Evolutionary conservation across 2,888 invertebrate genomes (phyloP).

Genomic region (Ophion obscuratus): DNA sequence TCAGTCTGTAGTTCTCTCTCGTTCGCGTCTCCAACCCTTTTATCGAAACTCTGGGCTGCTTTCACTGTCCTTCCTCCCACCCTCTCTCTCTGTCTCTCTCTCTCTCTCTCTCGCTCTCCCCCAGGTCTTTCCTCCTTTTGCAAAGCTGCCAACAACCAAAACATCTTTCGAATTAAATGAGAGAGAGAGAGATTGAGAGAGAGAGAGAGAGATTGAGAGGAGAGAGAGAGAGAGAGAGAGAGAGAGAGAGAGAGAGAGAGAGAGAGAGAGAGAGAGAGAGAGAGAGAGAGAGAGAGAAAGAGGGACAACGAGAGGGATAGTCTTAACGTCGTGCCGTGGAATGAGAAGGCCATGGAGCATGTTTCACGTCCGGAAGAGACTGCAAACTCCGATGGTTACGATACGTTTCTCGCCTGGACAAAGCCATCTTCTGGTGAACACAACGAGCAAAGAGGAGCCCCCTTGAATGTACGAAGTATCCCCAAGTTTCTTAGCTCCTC

Average conservation of each 20-base stretch:
- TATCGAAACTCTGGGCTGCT: neutral
- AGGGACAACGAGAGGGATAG: neutral
- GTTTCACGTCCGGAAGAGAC: slow-evolving; percentile 51
- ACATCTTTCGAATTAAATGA: slow-evolving; percentile 37
- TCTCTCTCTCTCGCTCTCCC: slow-evolving; percentile 1
- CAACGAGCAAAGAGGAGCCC: slow-evolving; percentile 31
- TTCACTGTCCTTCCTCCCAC: slow-evolving; percentile 1
- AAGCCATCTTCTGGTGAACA: slow-evolving; percentile 52
- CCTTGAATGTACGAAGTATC: slow-evolving; percentile 20
- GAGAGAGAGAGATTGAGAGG: neutral
- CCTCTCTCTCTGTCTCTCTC: neutral
- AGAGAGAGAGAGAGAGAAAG: neutral
- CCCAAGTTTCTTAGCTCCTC: slow-evolving; percentile 48
- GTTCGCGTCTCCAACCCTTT: neutral
- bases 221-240: neutral
- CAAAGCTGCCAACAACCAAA: slow-evolving; percentile 23
- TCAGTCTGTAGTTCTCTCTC: slow-evolving; percentile 41
- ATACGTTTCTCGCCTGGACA: slow-evolving; percentile 64
- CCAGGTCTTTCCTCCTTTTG: neutral
- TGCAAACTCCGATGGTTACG: slow-evolving; percentile 64
- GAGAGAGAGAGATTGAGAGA: neutral
- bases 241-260: neutral
- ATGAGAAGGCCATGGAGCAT: slow-evolving; percentile 29
- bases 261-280: neutral
- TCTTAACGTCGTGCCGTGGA: neutral